Percentiles rank a stretch among this genome's conserved stretches.
These are phyloP conservation scores for Drosophila pandora DNA, from an alignment of 1,140 invertebrate species.

Conservation along the genomic window DNA sequence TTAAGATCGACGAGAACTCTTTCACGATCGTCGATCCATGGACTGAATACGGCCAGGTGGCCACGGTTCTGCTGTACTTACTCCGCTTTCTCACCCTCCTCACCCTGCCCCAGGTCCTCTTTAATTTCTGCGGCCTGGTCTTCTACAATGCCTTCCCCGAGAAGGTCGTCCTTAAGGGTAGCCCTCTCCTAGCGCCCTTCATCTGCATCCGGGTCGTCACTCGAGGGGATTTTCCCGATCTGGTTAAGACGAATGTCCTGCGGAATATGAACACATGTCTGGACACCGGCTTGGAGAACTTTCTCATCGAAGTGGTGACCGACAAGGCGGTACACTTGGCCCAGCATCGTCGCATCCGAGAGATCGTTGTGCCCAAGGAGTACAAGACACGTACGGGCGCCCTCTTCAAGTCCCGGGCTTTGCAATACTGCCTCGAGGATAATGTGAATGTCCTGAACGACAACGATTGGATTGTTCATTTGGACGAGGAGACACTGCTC, in stretches of 20 bases:
- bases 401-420: constrained; percentile 96
- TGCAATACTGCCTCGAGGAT: constrained; percentile 98
- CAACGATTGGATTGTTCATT: constrained; percentile 98
- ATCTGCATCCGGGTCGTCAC: constrained; percentile 98
- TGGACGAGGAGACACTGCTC: constrained; percentile 98
- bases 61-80: constrained; percentile 90
- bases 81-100: constrained; percentile 93
- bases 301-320: constrained; percentile 98
- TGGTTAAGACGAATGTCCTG: constrained; percentile 95
- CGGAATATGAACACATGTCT: constrained; percentile 95
- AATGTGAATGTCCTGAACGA: constrained; percentile 94
- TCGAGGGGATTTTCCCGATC: constrained; percentile 95
- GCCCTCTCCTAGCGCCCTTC: constrained; percentile 96
- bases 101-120: constrained; percentile 94
- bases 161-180: constrained; percentile 95
- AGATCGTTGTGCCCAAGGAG: constrained; percentile 93
- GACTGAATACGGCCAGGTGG: constrained; percentile 90
- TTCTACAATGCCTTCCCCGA: constrained; percentile 98
- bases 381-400: constrained; percentile 96
- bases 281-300: constrained; percentile 96
- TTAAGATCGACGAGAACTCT: constrained; percentile 87
- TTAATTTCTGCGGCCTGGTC: constrained; percentile 95
- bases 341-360: constrained; percentile 89
- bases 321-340: constrained; percentile 93
- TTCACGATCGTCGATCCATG: constrained; percentile 90